Percentiles rank a stretch among this genome's conserved stretches.
Evolutionary conservation across 1,140 invertebrate genomes (phyloP).

Genomic region (Ceratina japonica): DNA sequence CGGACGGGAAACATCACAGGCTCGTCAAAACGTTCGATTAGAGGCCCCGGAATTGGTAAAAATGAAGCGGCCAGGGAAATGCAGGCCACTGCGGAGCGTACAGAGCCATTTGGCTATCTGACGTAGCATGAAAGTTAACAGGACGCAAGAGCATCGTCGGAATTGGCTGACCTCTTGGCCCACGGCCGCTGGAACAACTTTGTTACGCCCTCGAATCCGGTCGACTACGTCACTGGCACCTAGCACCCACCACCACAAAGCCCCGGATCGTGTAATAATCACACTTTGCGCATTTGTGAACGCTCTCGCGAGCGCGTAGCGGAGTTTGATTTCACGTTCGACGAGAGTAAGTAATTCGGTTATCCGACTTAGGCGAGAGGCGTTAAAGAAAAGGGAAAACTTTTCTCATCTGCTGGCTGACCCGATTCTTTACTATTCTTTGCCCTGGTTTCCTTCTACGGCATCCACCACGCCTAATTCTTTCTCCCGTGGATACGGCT

Average conservation of each 20-base stretch:
- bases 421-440: constrained; percentile 39
- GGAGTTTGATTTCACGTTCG: constrained; percentile 39
- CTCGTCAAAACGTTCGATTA: constrained; percentile 10
- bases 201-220: background rate
- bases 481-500: constrained; percentile 5
- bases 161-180: constrained; percentile 50
- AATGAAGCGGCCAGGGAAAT: constrained; percentile 31
- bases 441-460: constrained; percentile 25
- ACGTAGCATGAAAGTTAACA: constrained; percentile 50
- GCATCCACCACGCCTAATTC: constrained; percentile 17
- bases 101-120: constrained; percentile 44
- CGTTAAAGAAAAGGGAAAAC: constrained; percentile 35
- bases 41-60: background rate
- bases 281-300: background rate
- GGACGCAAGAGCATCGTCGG: constrained; percentile 36
- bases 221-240: constrained; percentile 32
- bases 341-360: constrained; percentile 31
- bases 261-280: background rate
- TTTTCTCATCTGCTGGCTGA: constrained; percentile 39
- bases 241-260: background rate
- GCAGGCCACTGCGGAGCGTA: constrained; percentile 29
- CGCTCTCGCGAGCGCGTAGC: background rate
- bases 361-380: background rate
- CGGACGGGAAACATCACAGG: background rate
- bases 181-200: constrained; percentile 47